Evolutionary conservation across 2,113 vertebrate species (phyloP).

Genomic region (Brachypodius melanocephalos): DNA sequence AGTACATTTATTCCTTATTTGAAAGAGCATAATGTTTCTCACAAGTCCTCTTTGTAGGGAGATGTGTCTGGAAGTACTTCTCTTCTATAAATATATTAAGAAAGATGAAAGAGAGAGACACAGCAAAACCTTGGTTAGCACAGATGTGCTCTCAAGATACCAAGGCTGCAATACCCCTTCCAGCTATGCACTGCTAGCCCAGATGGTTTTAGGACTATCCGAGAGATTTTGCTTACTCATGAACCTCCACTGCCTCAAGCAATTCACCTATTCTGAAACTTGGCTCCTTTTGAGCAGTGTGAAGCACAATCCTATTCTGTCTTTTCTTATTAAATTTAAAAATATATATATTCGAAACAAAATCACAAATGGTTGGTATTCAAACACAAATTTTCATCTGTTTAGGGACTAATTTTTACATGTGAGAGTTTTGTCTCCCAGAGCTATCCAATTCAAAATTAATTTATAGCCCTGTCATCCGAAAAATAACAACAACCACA

Average conservation of each 20-base stretch:
- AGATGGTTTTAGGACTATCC: background rate
- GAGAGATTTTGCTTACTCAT: background rate
- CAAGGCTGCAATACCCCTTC: background rate
- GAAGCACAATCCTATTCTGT: background rate
- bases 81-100: background rate
- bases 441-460: background rate
- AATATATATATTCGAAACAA: background rate
- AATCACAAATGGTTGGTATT: background rate
- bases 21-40: conserved; percentile 11
- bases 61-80: background rate
- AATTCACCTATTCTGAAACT: background rate
- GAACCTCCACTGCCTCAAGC: background rate
- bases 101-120: background rate
- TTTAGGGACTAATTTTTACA: background rate
- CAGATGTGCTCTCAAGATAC: background rate
- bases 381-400: background rate
- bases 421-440: background rate
- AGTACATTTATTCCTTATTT: conserved; percentile 20
- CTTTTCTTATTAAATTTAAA: background rate
- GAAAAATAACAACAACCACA: background rate
- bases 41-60: background rate
- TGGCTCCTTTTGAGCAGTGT: background rate
- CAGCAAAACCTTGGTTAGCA: background rate
- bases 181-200: background rate
- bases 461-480: background rate